Percentiles rank a stretch among this genome's conserved stretches.
Evolutionary conservation across 2,888 invertebrate species (phyloP).

Genomic region (Tuta absoluta): DNA sequence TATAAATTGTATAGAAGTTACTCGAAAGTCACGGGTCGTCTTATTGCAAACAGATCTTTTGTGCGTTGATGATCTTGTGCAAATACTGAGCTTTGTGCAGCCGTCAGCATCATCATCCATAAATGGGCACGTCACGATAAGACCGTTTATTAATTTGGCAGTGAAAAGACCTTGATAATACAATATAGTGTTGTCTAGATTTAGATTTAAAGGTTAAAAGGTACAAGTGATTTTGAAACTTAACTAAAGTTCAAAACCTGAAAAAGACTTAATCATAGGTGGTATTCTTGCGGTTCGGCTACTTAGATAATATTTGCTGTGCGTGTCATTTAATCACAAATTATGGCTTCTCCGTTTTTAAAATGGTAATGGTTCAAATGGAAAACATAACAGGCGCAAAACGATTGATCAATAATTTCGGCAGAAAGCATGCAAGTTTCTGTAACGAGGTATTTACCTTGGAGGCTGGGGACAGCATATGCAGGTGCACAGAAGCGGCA

Average conservation of each 20-base stretch:
- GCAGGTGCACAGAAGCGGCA: constrained; percentile 81
- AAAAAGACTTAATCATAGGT: no score
- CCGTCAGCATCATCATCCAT: constrained; percentile 8
- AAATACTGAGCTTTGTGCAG: background rate
- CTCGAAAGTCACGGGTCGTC: background rate
- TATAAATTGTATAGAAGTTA: constrained; percentile 2
- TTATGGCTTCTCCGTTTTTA: no score
- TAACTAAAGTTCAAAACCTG: no score
- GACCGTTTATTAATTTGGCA: background rate
- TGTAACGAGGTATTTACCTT: constrained; percentile 48
- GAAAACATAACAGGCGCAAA: no score
- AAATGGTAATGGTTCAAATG: no score
- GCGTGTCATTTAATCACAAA: no score
- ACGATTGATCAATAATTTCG: no score
- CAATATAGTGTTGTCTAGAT: background rate
- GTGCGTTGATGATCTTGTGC: background rate
- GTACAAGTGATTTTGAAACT: no score
- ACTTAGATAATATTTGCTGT: no score
- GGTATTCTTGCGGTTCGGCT: no score
- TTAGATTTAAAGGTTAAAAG: background rate
- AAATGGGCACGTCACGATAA: background rate
- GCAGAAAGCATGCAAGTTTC: no score
- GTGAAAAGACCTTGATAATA: background rate
- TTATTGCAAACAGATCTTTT: background rate
- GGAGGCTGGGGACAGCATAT: constrained; percentile 79